phyloP scores from a whole-genome alignment of 2,888 invertebrate genomes.

The Doris montereyensis region DNA sequence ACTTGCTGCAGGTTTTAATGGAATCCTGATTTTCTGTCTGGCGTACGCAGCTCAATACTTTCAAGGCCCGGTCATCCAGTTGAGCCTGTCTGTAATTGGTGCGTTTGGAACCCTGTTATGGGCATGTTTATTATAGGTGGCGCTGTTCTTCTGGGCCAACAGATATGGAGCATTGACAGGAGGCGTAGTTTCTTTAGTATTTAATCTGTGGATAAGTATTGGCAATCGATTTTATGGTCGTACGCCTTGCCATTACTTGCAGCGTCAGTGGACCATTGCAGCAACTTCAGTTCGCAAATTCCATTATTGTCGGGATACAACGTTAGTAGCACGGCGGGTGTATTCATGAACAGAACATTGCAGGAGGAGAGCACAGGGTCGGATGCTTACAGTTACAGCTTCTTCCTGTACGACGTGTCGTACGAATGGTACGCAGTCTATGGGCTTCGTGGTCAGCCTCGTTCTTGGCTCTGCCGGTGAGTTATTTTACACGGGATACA shows the following conservation, averaged over 20 bases:
- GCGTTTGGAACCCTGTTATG: constrained; percentile 51
- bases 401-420: constrained; percentile 41
- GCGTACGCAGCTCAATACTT: constrained; percentile 49
- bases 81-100: constrained; percentile 49
- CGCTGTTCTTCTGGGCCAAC: constrained; percentile 48
- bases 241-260: too few relatives aligned
- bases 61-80: constrained; percentile 52
- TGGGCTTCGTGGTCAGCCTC: too few relatives aligned
- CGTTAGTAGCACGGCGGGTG: too few relatives aligned
- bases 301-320: too few relatives aligned
- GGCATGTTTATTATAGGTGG: constrained; percentile 54
- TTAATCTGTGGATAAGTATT: constrained; percentile 34
- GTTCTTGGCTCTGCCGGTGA: too few relatives aligned
- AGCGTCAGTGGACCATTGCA: too few relatives aligned
- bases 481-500: too few relatives aligned
- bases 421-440: constrained; percentile 39
- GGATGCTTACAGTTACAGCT: constrained; percentile 13
- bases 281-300: too few relatives aligned
- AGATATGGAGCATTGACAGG: constrained; percentile 41
- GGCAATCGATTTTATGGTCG: constrained; percentile 28
- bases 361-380: too few relatives aligned
- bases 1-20: constrained; percentile 49
- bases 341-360: too few relatives aligned
- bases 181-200: background rate
- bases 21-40: constrained; percentile 46